Evolutionary conservation across 2,113 vertebrate species (phyloP).

Genomic region (Chrysochloris asiatica): DNA sequence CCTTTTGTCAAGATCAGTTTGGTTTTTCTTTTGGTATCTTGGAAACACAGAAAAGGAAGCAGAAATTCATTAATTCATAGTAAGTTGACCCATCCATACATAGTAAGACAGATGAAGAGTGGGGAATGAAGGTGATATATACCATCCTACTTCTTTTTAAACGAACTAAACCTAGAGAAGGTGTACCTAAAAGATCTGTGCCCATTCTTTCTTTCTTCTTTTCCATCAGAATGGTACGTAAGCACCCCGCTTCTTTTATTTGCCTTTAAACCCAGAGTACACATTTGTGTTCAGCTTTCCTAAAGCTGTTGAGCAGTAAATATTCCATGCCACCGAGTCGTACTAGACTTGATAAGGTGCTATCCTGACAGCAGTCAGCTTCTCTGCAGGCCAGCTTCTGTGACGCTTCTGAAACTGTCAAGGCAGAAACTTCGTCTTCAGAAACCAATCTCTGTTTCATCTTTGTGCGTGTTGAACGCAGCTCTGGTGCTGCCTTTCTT

Average conservation of each 20-base stretch:
- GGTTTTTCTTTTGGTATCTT: neutral
- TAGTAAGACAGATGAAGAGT: neutral
- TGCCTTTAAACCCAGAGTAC: neutral
- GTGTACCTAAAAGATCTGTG: neutral
- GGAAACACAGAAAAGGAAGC: neutral
- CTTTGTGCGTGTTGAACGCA: neutral
- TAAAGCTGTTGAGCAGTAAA: neutral
- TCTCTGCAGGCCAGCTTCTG: neutral
- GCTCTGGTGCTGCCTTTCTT: conserved; percentile 35
- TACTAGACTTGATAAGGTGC: conserved; percentile 38
- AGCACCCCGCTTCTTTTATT: conserved; percentile 25
- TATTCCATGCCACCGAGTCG: neutral
- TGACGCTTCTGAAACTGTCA: conserved; percentile 50
- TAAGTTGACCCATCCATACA: neutral
- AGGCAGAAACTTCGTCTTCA: conserved; percentile 35
- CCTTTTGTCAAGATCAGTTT: neutral
- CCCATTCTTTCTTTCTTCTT: neutral
- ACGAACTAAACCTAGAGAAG: neutral
- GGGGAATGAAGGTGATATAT: neutral
- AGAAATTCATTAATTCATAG: neutral
- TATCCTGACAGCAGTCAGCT: conserved; percentile 28
- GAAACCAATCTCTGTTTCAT: conserved; percentile 51
- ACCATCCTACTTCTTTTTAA: neutral
- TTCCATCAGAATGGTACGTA: neutral
- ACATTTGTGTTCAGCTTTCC: neutral